phyloP scores from a whole-genome alignment of 2,797 vertebrate genomes.

The Galaxias olidus region DNA sequence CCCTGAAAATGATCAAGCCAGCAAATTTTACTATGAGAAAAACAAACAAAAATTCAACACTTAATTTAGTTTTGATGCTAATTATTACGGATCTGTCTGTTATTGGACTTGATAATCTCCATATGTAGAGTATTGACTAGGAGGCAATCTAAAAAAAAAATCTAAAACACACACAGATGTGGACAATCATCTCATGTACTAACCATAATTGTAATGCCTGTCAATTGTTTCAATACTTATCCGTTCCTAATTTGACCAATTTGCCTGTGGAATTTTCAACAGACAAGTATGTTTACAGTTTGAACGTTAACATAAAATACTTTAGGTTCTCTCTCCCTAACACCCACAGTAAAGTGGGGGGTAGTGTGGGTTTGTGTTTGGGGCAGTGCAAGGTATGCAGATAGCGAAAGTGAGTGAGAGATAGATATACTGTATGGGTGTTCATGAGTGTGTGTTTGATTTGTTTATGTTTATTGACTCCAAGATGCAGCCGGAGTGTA shows the following conservation, averaged over 20 bases:
- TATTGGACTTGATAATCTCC: conserved; percentile 71
- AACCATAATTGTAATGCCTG: conserved; percentile 40
- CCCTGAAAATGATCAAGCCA: too few species aligned
- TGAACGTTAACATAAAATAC: conserved; percentile 32
- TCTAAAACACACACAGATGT: conserved; percentile 70
- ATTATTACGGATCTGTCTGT: conserved; percentile 72
- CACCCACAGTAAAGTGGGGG: conserved; percentile 38
- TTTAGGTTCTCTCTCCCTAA: conserved; percentile 25
- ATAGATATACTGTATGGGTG: not conserved
- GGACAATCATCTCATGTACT: conserved; percentile 46
- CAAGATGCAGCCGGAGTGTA: conserved; percentile 35
- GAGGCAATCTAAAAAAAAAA: conserved; percentile 61
- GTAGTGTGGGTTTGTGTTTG: conserved; percentile 33
- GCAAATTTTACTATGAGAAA: too few species aligned
- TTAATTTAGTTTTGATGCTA: conserved; percentile 61
- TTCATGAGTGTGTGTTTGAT: conserved; percentile 7
- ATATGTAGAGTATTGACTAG: conserved; percentile 53
- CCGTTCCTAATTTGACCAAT: conserved; percentile 37
- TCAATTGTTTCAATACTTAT: conserved; percentile 43
- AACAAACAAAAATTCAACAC: too few species aligned
- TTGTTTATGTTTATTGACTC: conserved; percentile 30
- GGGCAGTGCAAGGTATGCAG: conserved; percentile 29
- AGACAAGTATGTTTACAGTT: conserved; percentile 38
- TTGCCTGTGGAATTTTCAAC: conserved; percentile 44
- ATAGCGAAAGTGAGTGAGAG: conserved; percentile 9